Base-by-base conservation (phyloP, 2,888 invertebrate genomes). In the Mythimna loreyi region DNA sequence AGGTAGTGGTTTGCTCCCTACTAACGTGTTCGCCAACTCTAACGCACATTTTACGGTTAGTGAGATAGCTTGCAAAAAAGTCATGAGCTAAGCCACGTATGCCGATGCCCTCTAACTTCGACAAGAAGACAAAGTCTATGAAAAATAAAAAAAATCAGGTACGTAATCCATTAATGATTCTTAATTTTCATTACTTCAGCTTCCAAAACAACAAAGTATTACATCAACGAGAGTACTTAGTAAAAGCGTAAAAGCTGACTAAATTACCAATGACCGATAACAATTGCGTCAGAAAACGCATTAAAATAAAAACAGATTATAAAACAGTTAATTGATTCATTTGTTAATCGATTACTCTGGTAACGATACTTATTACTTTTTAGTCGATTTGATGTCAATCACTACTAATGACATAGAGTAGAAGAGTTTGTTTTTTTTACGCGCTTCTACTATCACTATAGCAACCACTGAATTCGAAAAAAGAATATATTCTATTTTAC, bases 321-420 rank as follows among this genome's bases (percentile, higher is more conserved):
- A 69, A 72, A 78, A 82, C 47, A 63, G 78, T 75, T 72, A 30
- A 58, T 40, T 11, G 25, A 67, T 73, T 67, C 21, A 53, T 74
- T 80, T 65, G 62, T 62, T 43, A 81, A 72, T 78, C 73, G 70
- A 84, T 84, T 78, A 65, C 58, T 64, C 40, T 64, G 55, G 72
- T 72, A 72, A 72, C 59, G 43, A 75, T 78, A 75, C 56, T 62
- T 78, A 80, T 85, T 84, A 78, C 67, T 81, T 76, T 61, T 76
- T 61, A 67, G 67, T 75, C 70, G 76, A 83, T 82, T 81, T 61
- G n/a, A 56, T 74, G 21, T 43, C 58, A 59, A 78, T 71, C 73
- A 30, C 52, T 28, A 52, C 1, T 40, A 40, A 53, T 30, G 19
- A 28, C 6, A 33, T 40, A 16, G 8, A 30, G n/a, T 2, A n/a